These are phyloP conservation scores for Thomomys bottae DNA, from an alignment of 2,113 vertebrate species.

Conservation along the genomic window DNA sequence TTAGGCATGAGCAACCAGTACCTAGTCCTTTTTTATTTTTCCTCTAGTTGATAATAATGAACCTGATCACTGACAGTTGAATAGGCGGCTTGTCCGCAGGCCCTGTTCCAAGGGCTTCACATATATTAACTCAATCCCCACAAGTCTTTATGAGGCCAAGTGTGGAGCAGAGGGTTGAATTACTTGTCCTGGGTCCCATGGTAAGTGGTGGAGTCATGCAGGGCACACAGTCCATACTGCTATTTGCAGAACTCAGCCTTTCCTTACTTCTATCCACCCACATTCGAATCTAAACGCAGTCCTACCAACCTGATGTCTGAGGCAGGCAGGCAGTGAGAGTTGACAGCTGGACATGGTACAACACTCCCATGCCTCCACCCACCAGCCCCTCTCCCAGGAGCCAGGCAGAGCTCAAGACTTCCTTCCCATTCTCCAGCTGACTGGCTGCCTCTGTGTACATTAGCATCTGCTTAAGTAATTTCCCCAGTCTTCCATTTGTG, in stretches of 20 bases:
- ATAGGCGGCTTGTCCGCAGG: neutral
- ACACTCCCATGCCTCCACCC: neutral
- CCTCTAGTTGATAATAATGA: conserved; percentile 21
- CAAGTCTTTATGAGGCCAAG: neutral
- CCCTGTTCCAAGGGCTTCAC: neutral
- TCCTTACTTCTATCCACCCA: neutral
- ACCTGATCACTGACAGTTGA: neutral
- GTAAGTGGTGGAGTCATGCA: fast-evolving
- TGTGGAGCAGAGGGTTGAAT: neutral
- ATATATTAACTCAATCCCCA: neutral
- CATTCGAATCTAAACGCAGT: neutral
- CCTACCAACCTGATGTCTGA: neutral
- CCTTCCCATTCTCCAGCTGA: neutral
- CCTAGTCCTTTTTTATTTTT: neutral
- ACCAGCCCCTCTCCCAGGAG: neutral
- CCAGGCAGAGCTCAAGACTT: neutral
- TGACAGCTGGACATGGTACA: no score
- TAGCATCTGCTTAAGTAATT: neutral
- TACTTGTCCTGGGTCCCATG: neutral
- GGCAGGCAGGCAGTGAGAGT: neutral
- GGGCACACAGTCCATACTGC: neutral
- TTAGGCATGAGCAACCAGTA: no score
- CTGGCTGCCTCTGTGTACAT: neutral
- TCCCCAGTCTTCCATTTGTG: neutral
- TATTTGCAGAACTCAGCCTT: neutral